These are phyloP conservation scores for Geotrupes spiniger DNA, from an alignment of 2,888 invertebrate species.

Conservation along the genomic window DNA sequence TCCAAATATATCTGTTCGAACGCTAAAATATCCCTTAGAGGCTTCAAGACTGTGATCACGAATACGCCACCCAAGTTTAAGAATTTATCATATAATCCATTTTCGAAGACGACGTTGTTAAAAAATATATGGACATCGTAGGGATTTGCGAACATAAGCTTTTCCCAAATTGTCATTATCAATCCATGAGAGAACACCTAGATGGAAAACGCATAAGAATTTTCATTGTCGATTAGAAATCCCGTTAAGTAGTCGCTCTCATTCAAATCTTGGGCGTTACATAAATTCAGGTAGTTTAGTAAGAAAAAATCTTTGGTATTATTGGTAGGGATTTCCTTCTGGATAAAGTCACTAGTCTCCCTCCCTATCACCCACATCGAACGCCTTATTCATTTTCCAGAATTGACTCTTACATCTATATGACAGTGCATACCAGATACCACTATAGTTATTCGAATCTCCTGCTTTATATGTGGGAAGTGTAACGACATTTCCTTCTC, in stretches of 20 bases:
- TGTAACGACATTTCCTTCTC: too few species aligned
- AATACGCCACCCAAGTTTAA: constrained; percentile 33
- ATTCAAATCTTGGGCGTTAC: background rate
- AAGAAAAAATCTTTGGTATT: too few species aligned
- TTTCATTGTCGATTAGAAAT: constrained; percentile 30
- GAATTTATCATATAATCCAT: constrained; percentile 37
- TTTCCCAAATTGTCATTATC: constrained; percentile 22
- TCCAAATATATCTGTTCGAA: constrained; percentile 34
- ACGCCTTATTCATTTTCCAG: too few species aligned
- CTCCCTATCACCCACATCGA: too few species aligned
- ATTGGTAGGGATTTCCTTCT: too few species aligned
- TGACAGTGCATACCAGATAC: too few species aligned
- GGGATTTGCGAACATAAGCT: constrained; percentile 11
- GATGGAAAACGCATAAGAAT: constrained; percentile 25
- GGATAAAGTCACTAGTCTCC: too few species aligned
- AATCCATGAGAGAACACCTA: constrained; percentile 25
- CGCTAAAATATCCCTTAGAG: constrained; percentile 35
- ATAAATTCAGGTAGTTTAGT: constrained; percentile 23
- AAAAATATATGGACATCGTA: constrained; percentile 35
- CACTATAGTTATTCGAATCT: too few species aligned
- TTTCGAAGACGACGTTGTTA: constrained; percentile 39
- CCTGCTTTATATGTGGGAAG: too few species aligned
- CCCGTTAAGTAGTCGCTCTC: constrained; percentile 25
- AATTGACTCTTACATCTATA: too few species aligned
- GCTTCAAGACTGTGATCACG: constrained; percentile 34